Evolutionary conservation across 2,888 invertebrate genomes (phyloP), one percentile per base, ranked within the genome.

Genomic region (Xanthorhoe designata): DNA sequence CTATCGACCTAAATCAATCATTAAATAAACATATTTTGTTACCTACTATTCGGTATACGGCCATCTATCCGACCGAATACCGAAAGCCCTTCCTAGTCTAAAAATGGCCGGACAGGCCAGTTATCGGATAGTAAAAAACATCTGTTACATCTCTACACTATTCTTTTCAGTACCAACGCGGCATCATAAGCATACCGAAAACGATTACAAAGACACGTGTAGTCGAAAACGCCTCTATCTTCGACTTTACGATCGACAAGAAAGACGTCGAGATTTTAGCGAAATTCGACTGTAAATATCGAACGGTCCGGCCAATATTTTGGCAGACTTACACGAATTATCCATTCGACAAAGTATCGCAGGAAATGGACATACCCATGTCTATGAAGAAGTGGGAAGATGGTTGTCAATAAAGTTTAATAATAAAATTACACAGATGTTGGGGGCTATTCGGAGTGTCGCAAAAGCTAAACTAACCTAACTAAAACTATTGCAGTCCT

Each of bases 181-280:
- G 85, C 9, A 74, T 89, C 1, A 75, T 81, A 5, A 76, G 74
- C 18, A 86, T 89, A 2, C 89, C 89, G 2, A 89, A 89, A 69
- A 86, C 88, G 0, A 59, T 85, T 0, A 85, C 88, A 0, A 83
- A 81, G 19, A 66, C 73, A 0, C 75, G 89, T 0, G 79, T 85
- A 0, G 9, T 86, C 0, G 88, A 88, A 55, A 89, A 89, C 74
- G 87, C 85, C 0, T 79, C 83, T 0, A 87, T 89, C 10, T 89
- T 88, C 72, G 88, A 89, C 66, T 89, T 89, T 66, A 70, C 77
- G 0, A 61, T 74, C 18, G 68, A 68, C 51, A 47, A 17, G 0
- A 47, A 38, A 2, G 72, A 72, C 13, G 8, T 66, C 6, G 71
- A 71, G 17, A 67, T 66, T 5, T 55, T 88, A 0, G 71, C 77